A percentile compares a stretch with the other conserved stretches of the same genome.
Evolutionary conservation across 23 tunicate species (phyloP).

Genomic region (Ascidia mentula): DNA sequence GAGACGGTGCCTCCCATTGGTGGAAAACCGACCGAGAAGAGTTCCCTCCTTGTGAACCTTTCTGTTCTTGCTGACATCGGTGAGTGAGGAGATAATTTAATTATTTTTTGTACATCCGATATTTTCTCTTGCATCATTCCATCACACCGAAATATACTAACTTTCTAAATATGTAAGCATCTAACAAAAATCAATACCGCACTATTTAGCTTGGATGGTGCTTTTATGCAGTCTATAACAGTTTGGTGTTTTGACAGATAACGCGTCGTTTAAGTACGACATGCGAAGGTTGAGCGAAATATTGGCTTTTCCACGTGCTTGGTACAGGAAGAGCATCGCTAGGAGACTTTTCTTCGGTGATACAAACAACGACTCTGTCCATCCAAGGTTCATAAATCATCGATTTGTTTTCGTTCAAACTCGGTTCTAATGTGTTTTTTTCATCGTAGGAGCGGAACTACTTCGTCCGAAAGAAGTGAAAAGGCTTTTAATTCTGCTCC

Average conservation of each 20-base stretch:
- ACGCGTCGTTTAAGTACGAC: slow-evolving; percentile 94
- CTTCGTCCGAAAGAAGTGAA: neutral
- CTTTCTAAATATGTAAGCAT: neutral
- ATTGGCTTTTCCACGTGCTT: slow-evolving; percentile 86
- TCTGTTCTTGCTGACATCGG: slow-evolving; percentile 65
- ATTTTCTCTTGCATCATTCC: too few relatives aligned
- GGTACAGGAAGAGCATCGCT: slow-evolving; percentile 92
- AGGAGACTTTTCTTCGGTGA: slow-evolving; percentile 92
- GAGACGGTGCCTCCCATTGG: slow-evolving; percentile 16
- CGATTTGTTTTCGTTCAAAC: neutral
- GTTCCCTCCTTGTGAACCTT: slow-evolving; percentile 22
- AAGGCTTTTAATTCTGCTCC: neutral
- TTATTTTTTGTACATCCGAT: too few relatives aligned
- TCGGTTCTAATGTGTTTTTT: neutral
- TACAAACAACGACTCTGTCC: slow-evolving; percentile 9
- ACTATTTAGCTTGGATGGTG: too few relatives aligned
- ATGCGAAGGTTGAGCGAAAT: slow-evolving; percentile 89
- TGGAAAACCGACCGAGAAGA: slow-evolving; percentile 10
- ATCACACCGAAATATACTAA: too few relatives aligned
- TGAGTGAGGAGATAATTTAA: too few relatives aligned
- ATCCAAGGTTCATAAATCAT: neutral
- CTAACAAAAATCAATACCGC: neutral
- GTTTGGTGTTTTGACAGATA: slow-evolving; percentile 35
- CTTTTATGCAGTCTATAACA: neutral
- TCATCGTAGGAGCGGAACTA: neutral